phyloP scores from a whole-genome alignment of 2,888 invertebrate species.

The Lordiphosa fenestrarum region DNA sequence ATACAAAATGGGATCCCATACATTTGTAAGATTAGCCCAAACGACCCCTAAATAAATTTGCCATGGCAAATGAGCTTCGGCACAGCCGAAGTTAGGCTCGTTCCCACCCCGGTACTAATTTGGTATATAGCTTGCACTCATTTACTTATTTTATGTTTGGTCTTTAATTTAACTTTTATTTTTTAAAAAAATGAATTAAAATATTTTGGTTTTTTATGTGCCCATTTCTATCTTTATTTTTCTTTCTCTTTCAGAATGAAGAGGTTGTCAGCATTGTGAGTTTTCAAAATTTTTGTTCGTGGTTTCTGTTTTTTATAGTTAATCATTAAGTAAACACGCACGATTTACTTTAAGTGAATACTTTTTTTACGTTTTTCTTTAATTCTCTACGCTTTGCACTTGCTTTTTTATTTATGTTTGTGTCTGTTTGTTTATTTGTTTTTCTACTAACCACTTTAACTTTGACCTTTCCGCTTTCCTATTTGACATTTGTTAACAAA shows the following conservation, averaged over 20 bases:
- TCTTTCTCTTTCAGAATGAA: constrained; percentile 79
- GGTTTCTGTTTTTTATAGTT: constrained; percentile 27
- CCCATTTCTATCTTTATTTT: constrained; percentile 56
- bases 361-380: constrained; percentile 6
- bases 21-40: no score
- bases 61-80: no score
- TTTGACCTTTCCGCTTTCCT: constrained; percentile 1
- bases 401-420: constrained; percentile 14
- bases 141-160: constrained; percentile 13
- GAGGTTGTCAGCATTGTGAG: constrained; percentile 80
- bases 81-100: no score
- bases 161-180: constrained; percentile 23
- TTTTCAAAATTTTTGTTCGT: constrained; percentile 61
- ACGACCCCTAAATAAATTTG: no score
- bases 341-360: constrained; percentile 20
- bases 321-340: constrained; percentile 32
- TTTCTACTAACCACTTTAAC: constrained; percentile 17
- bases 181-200: constrained; percentile 17
- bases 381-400: constrained; percentile 23
- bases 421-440: constrained; percentile 8
- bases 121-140: constrained; percentile 18
- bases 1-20: no score
- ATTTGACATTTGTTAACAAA: no score
- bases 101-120: neutral
- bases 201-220: constrained; percentile 58